Evolutionary conservation across 2,797 vertebrate genomes (phyloP).

Genomic region (Staurois parvus): DNA sequence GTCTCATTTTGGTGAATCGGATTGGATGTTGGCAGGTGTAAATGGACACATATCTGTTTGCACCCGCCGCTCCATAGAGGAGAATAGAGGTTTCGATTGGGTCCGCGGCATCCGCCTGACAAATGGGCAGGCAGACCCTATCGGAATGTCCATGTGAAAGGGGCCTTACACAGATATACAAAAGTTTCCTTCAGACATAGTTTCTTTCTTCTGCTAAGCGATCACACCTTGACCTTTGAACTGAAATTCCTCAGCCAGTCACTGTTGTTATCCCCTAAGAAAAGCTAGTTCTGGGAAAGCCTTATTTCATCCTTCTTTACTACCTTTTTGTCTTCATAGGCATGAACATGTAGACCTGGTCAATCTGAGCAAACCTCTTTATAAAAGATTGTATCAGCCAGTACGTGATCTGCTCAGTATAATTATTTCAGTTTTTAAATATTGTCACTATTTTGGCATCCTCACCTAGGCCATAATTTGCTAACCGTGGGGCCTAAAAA

Average conservation of each 20-base stretch:
- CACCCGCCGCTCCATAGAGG: no score
- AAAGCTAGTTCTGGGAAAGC: not conserved
- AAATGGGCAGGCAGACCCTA: no score
- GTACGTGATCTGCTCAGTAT: not conserved
- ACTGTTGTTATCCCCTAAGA: not conserved
- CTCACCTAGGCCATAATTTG: no score
- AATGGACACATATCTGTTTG: no score
- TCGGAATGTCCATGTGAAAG: no score
- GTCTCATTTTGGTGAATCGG: no score
- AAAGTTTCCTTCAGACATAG: not conserved
- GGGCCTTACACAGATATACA: not conserved
- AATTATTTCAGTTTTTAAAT: not conserved
- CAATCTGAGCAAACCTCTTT: not conserved
- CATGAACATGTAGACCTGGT: not conserved
- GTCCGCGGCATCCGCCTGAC: no score
- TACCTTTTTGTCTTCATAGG: no score
- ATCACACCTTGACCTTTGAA: not conserved
- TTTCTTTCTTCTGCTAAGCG: not conserved
- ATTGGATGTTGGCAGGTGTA: no score
- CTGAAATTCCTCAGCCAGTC: not conserved
- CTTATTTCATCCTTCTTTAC: no score
- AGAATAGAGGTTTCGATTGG: no score
- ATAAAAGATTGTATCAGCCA: not conserved
- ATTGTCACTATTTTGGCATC: not conserved
- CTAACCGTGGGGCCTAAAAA: no score